Evolutionary conservation across 1,140 invertebrate species (phyloP).

Genomic region (Amphibalanus amphitrite): DNA sequence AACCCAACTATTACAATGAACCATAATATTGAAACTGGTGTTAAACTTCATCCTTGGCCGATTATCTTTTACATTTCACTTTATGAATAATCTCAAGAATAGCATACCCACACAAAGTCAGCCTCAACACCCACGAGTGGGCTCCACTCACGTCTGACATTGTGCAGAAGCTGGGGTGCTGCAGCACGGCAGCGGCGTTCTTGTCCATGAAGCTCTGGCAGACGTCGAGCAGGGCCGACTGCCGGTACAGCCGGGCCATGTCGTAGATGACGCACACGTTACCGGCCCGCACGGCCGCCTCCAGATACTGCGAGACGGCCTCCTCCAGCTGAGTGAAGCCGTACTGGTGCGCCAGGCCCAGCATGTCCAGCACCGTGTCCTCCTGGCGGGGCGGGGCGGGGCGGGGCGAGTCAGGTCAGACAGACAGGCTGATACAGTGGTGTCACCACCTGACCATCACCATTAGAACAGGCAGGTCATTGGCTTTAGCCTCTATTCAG

Average conservation of each 20-base stretch:
- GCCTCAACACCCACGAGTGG: too few relatives aligned
- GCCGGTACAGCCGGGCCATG: slow-evolving; percentile 56
- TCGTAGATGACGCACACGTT: slow-evolving; percentile 91
- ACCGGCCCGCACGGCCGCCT: slow-evolving; percentile 61
- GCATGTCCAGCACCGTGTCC: slow-evolving; percentile 66
- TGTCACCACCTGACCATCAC: background rate
- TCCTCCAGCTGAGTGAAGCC: slow-evolving; percentile 80
- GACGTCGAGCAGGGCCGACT: slow-evolving; percentile 40
- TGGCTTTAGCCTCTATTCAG: too few relatives aligned
- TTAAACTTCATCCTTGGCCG: too few relatives aligned
- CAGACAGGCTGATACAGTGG: background rate
- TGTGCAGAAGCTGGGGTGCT: slow-evolving; percentile 62
- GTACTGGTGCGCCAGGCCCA: slow-evolving; percentile 83
- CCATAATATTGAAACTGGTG: too few relatives aligned
- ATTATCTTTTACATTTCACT: too few relatives aligned
- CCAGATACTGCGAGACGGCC: slow-evolving; percentile 81
- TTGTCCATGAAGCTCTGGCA: slow-evolving; percentile 64
- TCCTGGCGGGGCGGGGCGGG: slow-evolving; percentile 33
- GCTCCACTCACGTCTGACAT: slow-evolving; percentile 51
- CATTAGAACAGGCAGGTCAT: too few relatives aligned
- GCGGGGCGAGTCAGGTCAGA: slow-evolving; percentile 2
- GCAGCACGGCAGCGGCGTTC: slow-evolving; percentile 64
- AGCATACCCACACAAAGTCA: too few relatives aligned
- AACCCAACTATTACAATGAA: too few relatives aligned
- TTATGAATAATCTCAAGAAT: too few relatives aligned